A percentile compares a stretch with the other conserved stretches of the same genome.
Evolutionary conservation across 2,797 vertebrate genomes (phyloP).

Genomic region (Sardinella longiceps): DNA sequence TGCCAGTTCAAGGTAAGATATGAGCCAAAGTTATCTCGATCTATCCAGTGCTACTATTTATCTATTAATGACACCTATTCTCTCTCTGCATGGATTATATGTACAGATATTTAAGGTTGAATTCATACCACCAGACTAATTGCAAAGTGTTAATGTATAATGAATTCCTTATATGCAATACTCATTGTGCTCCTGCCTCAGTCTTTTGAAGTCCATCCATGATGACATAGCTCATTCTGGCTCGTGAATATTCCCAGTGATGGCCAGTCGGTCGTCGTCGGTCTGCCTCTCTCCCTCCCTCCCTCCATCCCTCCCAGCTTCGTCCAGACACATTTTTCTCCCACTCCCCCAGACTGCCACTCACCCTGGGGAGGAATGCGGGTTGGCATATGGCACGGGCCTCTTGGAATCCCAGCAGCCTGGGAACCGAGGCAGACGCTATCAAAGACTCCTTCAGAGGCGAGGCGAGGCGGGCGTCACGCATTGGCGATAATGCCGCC

Average conservation of each 20-base stretch:
- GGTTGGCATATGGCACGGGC: conserved; percentile 46
- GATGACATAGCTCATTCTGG: neutral
- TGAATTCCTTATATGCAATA: neutral
- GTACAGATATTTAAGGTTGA: neutral
- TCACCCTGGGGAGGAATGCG: conserved; percentile 40
- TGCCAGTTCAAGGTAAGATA: neutral
- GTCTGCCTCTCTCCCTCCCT: too few relatives aligned
- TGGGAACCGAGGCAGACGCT: conserved; percentile 50
- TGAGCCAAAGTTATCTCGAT: neutral
- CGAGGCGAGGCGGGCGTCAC: neutral
- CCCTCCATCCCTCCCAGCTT: neutral
- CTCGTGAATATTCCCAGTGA: neutral
- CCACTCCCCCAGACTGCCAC: conserved; percentile 49
- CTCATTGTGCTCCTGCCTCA: neutral
- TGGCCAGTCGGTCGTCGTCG: too few relatives aligned
- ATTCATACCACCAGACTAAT: neutral
- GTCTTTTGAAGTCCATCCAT: neutral
- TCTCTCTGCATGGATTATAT: neutral
- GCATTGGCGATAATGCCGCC: conserved; percentile 1
- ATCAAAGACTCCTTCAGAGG: conserved; percentile 27
- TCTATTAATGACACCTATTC: neutral
- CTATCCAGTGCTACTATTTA: neutral
- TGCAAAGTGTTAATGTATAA: neutral
- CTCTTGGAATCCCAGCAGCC: conserved; percentile 53
- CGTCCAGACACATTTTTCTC: conserved; percentile 36